Conservation (phyloP, 1,140 invertebrate genomes). For the Paraescarpia echinospica region DNA sequence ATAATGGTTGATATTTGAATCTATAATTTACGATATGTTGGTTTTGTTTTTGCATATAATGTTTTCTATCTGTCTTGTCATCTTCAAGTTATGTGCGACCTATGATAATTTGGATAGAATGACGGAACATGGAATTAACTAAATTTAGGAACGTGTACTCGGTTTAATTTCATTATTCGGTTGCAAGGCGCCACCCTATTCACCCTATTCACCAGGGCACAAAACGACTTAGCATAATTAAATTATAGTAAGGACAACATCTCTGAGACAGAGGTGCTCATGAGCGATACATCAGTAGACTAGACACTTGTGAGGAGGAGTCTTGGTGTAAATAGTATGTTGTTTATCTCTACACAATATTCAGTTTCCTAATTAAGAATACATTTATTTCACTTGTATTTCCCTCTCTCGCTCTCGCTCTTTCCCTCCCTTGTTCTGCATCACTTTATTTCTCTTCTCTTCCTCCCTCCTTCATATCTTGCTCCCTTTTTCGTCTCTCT, state of each 20-base stretch:
- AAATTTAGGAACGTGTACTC: background rate
- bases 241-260: background rate
- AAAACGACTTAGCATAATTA: background rate
- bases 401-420: too few species aligned
- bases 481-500: too few species aligned
- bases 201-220: background rate
- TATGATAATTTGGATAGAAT: background rate
- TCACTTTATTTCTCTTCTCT: background rate
- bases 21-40: background rate
- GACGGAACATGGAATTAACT: background rate
- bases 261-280: background rate
- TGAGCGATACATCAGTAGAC: background rate
- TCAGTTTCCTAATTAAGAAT: background rate
- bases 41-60: background rate
- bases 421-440: too few species aligned
- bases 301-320: background rate
- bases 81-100: background rate
- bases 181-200: background rate
- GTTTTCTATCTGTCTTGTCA: background rate
- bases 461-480: background rate
- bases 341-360: background rate
- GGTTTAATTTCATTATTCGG: background rate
- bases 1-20: background rate
- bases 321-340: background rate
- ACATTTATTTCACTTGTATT: background rate